A percentile compares a stretch with the other conserved stretches of the same genome.
Evolutionary conservation across 2,113 vertebrate genomes (phyloP).

Genomic region (Larimichthys polyactis): DNA sequence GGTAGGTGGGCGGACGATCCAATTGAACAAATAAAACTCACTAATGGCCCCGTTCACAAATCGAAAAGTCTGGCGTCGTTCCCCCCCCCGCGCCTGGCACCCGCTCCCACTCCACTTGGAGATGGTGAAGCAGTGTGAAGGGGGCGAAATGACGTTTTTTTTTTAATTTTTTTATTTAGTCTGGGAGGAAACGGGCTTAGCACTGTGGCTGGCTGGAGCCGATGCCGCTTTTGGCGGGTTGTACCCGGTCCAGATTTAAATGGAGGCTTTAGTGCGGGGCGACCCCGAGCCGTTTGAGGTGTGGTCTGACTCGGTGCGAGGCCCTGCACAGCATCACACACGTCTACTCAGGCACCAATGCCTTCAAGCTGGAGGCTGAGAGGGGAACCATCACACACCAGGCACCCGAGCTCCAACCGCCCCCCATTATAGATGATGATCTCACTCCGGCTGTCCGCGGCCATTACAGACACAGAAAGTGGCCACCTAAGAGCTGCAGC

Average conservation of each 20-base stretch:
- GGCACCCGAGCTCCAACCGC: conserved; percentile 31
- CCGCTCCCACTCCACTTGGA: conserved; percentile 25
- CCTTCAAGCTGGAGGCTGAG: conserved; percentile 55
- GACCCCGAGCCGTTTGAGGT: conserved; percentile 78
- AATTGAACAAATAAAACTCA: conserved; percentile 57
- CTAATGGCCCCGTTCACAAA: conserved; percentile 64
- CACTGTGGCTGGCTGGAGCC: conserved; percentile 49
- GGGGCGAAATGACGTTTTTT: conserved; percentile 33
- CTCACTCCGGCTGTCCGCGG: conserved; percentile 68
- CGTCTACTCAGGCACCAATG: conserved; percentile 64
- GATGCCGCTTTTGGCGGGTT: conserved; percentile 62
- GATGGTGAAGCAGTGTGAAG: conserved; percentile 50
- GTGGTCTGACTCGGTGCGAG: conserved; percentile 67
- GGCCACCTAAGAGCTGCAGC: conserved; percentile 63
- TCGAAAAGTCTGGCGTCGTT: conserved; percentile 60
- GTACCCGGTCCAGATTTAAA: conserved; percentile 67
- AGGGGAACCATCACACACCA: conserved; percentile 61
- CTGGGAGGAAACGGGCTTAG: conserved; percentile 69
- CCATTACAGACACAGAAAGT: conserved; percentile 66
- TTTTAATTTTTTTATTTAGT: conserved; percentile 64
- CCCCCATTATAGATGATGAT: conserved; percentile 76
- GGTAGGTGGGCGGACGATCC: conserved; percentile 24
- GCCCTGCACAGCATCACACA: conserved; percentile 76
- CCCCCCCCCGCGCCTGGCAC: conserved; percentile 62
- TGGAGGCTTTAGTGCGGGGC: conserved; percentile 65